A percentile compares a stretch with the other conserved stretches of the same genome.
Conservation (phyloP, 2,797 vertebrate genomes). For the Sebastes baramenuke region DNA sequence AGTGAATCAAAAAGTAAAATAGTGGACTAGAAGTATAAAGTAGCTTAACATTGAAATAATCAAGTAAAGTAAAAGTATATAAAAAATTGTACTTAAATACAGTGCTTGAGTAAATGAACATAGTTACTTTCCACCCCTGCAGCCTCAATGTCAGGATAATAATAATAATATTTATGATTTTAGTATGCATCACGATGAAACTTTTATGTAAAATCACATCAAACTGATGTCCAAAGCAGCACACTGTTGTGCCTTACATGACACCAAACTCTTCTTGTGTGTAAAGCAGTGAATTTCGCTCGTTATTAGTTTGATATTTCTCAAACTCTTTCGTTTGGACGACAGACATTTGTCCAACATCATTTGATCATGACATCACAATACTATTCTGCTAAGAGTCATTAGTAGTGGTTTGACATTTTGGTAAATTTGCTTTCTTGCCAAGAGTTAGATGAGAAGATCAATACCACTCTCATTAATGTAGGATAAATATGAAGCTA, state of each 20-base stretch:
- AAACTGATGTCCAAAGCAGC: no score
- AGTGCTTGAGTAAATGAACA: no score
- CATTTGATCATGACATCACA: background rate
- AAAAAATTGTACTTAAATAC: no score
- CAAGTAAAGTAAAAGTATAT: no score
- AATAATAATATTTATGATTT: fast-evolving
- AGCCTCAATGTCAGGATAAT: background rate
- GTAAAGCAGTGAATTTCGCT: background rate
- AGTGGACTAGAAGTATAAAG: no score
- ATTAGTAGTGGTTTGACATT: background rate
- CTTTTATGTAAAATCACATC: background rate
- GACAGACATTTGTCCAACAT: background rate
- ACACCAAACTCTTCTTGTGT: background rate
- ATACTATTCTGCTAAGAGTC: background rate
- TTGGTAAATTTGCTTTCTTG: background rate
- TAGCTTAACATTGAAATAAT: no score
- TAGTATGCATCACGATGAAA: background rate
- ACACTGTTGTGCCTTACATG: no score
- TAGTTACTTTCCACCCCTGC: no score
- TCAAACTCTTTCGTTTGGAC: background rate
- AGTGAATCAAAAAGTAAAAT: no score
- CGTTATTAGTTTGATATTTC: background rate
- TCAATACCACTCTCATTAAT: background rate
- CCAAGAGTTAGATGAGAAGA: background rate
- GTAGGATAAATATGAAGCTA: no score